Evolutionary conservation across 2,888 invertebrate species (phyloP), one percentile per base, ranked within the genome.

Genomic region (Synergus umbraculus): DNA sequence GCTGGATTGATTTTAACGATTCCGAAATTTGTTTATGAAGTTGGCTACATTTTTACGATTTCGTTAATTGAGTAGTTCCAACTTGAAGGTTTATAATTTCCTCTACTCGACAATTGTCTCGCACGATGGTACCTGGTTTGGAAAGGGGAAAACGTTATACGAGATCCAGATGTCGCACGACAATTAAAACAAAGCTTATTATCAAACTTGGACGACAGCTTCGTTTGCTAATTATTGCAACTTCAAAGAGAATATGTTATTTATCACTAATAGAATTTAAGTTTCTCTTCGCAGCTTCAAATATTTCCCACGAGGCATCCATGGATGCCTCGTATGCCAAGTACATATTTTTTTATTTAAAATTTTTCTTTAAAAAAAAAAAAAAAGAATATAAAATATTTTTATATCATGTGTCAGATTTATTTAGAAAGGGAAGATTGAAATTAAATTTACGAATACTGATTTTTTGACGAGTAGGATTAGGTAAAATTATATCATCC

Each of bases 181-280:
- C 89, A 91, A 92, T 92, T 92, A 92, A 92, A 92, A 89, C 87
- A 83, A 83, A 84, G 90, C 87, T 90, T 90, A 92, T 91, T 88
- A 87, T 89, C 88, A 82, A 92, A 92, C 89, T 91, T 92, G 83
- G 84, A 85, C 86, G 37, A 73, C 54, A 73, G 22, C 73, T 54
- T 49, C 49, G 4, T 73, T 73, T 73, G 49, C 73, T 73, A 54
- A 73, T 73, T 73, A 54, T 54, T 29, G 54, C 49, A 37, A 73
- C 29, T 54, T n/a, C 44, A 41, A 73, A 15, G 54, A 54, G 49
- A 73, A 49, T 73, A n/a, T 60, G 29, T 29, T 29, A 29, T 29
- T 29, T 29, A 29, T 29, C 29, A 29, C 29, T 2, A 29, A 29
- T 29, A 29, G 3, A 29, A 29, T 29, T 29, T 29, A 3, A 29